Conservation (phyloP, 2,113 vertebrate species). For the Xerus inauris region DNA sequence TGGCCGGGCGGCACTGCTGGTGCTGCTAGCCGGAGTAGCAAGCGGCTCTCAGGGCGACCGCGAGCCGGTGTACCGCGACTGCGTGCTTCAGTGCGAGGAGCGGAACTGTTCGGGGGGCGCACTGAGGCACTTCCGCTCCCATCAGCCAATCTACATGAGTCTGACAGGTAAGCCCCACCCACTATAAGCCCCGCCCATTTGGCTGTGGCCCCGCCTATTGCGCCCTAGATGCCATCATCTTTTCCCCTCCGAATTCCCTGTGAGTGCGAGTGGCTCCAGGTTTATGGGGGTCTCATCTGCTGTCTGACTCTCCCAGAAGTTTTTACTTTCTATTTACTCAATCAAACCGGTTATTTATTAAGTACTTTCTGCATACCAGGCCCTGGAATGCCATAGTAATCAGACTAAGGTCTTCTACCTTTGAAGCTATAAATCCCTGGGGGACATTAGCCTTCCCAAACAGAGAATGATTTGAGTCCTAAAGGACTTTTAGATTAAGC, state of each 20-base stretch:
- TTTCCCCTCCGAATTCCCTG: fast-evolving
- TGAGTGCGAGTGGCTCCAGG: background rate
- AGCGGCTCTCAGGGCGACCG: conserved; percentile 93
- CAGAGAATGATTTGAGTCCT: background rate
- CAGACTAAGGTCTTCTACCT: background rate
- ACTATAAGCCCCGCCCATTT: background rate
- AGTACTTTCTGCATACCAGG: background rate
- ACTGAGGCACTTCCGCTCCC: conserved; percentile 91
- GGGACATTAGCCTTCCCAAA: background rate
- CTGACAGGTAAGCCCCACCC: conserved; percentile 87
- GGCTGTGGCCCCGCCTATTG: background rate
- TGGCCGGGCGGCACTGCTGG: conserved; percentile 73
- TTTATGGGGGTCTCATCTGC: background rate
- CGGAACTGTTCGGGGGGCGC: conserved; percentile 94
- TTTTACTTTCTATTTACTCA: conserved; percentile 40
- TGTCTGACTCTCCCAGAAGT: background rate
- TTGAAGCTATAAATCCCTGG: background rate
- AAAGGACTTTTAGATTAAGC: background rate
- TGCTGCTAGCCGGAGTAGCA: conserved; percentile 82
- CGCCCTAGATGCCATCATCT: too few species aligned
- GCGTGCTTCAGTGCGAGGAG: conserved; percentile 92
- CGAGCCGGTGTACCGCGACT: conserved; percentile 96
- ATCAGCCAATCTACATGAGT: conserved; percentile 96
- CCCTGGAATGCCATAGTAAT: conserved; percentile 12
- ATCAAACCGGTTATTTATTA: background rate